Conservation (phyloP, 1,140 invertebrate genomes). For the Drosophila equinoxialis region DNA sequence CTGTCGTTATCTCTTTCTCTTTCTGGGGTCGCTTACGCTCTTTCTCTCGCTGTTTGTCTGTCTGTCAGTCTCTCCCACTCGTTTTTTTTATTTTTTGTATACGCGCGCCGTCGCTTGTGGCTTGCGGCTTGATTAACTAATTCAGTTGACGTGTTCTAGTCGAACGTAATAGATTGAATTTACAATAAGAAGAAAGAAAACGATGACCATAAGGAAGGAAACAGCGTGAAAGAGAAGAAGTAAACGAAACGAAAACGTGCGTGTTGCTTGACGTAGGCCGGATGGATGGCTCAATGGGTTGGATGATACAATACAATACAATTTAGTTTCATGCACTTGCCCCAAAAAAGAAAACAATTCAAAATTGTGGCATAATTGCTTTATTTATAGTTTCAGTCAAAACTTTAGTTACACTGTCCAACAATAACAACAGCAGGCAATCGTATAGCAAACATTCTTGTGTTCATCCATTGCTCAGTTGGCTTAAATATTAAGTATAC, state of each 20-base stretch:
- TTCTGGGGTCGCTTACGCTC: background rate
- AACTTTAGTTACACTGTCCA: background rate
- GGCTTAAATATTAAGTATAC: slow-evolving; percentile 59
- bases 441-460: background rate
- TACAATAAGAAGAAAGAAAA: slow-evolving; percentile 20
- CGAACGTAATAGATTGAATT: slow-evolving; percentile 74
- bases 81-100: slow-evolving; percentile 14
- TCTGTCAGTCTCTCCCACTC: slow-evolving; percentile 19
- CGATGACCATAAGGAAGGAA: background rate
- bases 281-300: slow-evolving; percentile 1
- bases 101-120: slow-evolving; percentile 57
- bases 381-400: slow-evolving; percentile 41
- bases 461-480: slow-evolving; percentile 65
- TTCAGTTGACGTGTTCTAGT: slow-evolving; percentile 82
- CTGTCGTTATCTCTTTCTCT: slow-evolving; percentile 15
- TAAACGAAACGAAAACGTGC: slow-evolving; percentile 12
- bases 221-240: background rate
- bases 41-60: slow-evolving; percentile 10
- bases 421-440: background rate
- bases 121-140: slow-evolving; percentile 80
- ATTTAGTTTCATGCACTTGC: slow-evolving; percentile 15
- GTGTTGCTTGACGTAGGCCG: slow-evolving; percentile 7
- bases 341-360: slow-evolving; percentile 30
- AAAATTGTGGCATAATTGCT: slow-evolving; percentile 40
- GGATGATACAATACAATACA: too few relatives aligned